Evolutionary conservation across 1,140 invertebrate species (phyloP), one percentile per base, ranked within the genome.

Genomic region (Plutomurus gul): DNA sequence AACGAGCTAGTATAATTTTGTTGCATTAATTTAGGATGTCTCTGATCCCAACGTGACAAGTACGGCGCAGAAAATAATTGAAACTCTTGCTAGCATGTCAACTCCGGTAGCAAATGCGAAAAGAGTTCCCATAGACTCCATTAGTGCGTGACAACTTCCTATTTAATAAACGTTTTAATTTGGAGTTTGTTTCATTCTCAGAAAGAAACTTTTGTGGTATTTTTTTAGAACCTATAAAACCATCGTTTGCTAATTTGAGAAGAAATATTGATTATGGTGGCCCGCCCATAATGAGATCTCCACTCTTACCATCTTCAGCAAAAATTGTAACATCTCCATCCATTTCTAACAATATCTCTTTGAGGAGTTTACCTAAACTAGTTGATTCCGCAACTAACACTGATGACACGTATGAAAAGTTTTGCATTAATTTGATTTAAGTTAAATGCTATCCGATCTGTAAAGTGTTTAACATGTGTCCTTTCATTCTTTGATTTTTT

Each of bases 311-410:
- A 10, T 30, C 76, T 5, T 60, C 76, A 16, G 16, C 37, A 18
- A 77, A 77, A 71, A 49, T 77, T 46, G 37, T 70, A 6, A 33
- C 60, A 37, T 70, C 60, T 47, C 56, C 76, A 20, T 22, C 8
- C 8, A 5, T 43, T 4, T 25, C n/a, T 20, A 40, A 70, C 16
- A 60, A 46, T 47, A 47, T 77, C 3, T 16, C 56, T 16, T 11
- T 36, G 27, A 33, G 56, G 36, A 65, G 27, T 18, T n/a, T 65
- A n/a, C 76, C 76, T 1, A 39, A 49, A 46, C 18, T 77, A 60
- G 76, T 77, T 3, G 76, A 77, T 70, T 77, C 60, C 33, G 76
- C 51, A 10, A 71, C 65, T 4, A 77, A 77, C 39, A 77, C 76
- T 0, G 76, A 77, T 3, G 20, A 70, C 16, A 71, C 47, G 76